Conservation (phyloP, 2,888 invertebrate genomes). For the Trichopria drosophilae region DNA sequence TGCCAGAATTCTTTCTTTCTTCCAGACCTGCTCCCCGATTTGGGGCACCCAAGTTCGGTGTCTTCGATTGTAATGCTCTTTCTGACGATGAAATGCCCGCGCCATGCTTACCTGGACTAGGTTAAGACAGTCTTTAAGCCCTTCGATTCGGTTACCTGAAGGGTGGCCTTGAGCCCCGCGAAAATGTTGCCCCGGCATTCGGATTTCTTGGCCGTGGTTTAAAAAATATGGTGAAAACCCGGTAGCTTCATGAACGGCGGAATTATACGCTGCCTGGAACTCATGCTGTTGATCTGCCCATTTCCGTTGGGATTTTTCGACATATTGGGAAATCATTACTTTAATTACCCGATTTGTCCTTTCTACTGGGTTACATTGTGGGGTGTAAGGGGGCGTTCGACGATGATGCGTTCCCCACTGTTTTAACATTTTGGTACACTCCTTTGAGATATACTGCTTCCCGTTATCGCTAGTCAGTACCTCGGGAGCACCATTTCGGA, state of each 20-base stretch:
- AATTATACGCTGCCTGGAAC: conserved; percentile 34
- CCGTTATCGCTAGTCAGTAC: conserved; percentile 38
- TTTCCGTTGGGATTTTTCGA: conserved; percentile 36
- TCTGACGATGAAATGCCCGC: not conserved
- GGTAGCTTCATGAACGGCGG: conserved; percentile 31
- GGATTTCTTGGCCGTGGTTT: conserved; percentile 32
- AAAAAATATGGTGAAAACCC: conserved; percentile 36
- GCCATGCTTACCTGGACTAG: not conserved
- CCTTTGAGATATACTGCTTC: conserved; percentile 32
- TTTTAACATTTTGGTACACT: conserved; percentile 3
- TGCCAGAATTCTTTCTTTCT: not conserved
- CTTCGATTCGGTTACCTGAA: too few relatives aligned
- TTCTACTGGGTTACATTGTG: too few relatives aligned
- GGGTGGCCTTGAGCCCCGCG: too few relatives aligned
- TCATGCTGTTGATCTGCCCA: conserved; percentile 37
- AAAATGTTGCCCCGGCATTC: too few relatives aligned
- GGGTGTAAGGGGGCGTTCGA: conserved; percentile 37
- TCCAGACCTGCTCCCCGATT: not conserved
- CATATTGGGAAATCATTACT: conserved; percentile 45
- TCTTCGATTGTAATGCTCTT: not conserved
- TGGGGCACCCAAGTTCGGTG: not conserved
- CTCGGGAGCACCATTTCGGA: conserved; percentile 34
- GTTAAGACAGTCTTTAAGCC: too few relatives aligned
- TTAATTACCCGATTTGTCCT: conserved; percentile 43
- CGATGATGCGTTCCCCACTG: conserved; percentile 28